Conservation (phyloP, 2,113 vertebrate species). For the Engystomops pustulosus region DNA sequence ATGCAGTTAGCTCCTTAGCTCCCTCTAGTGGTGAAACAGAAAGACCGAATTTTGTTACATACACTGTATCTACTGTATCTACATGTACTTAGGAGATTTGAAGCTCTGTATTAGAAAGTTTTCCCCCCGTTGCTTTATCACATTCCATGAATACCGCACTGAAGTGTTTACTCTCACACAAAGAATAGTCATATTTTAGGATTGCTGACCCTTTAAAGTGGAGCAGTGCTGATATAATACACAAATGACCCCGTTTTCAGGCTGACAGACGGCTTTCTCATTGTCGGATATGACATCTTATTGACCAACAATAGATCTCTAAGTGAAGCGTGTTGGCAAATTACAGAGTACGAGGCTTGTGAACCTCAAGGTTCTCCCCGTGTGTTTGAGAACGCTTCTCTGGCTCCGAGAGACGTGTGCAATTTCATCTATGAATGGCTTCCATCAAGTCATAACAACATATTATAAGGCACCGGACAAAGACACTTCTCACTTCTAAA, state of each 20-base stretch:
- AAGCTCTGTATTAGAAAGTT: not conserved
- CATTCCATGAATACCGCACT: too few species aligned
- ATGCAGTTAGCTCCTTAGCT: not conserved
- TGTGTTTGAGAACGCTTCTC: conserved; percentile 4
- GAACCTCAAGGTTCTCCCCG: conserved; percentile 26
- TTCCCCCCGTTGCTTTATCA: too few species aligned
- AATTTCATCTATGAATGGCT: conserved; percentile 30
- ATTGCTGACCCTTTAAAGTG: not conserved
- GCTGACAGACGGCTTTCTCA: not conserved
- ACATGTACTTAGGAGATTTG: too few species aligned
- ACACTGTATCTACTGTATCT: not conserved
- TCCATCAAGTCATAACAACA: conserved; percentile 16
- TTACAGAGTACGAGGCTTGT: conserved; percentile 14
- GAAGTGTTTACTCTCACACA: not conserved
- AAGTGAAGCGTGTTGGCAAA: conserved; percentile 16
- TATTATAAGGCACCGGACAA: conserved; percentile 12
- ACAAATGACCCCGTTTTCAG: not conserved
- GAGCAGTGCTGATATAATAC: not conserved
- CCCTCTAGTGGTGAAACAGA: not conserved
- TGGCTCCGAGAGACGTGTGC: not conserved
- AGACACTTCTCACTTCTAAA: not conserved
- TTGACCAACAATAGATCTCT: conserved; percentile 34
- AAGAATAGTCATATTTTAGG: not conserved
- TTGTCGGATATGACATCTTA: conserved; percentile 17
- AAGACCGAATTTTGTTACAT: not conserved